A percentile compares a stretch with the other conserved stretches of the same genome.
Evolutionary conservation across 2,888 invertebrate genomes (phyloP).

Genomic region (Pammene aurita): DNA sequence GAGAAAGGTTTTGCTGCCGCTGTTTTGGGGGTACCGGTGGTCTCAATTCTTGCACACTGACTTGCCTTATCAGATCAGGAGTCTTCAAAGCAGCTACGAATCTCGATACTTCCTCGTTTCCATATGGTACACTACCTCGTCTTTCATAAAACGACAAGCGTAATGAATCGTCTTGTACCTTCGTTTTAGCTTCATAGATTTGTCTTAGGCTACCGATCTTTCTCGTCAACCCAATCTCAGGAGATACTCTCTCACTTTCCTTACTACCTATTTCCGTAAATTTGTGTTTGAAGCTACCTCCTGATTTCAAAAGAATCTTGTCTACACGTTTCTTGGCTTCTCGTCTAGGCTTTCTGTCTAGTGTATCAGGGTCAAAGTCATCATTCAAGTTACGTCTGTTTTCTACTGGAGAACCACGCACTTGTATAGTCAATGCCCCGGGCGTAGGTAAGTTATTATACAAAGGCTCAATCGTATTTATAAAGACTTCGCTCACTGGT

Average conservation of each 20-base stretch:
- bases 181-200: constrained; percentile 89
- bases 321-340: constrained; percentile 73
- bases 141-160: constrained; percentile 60
- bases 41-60: constrained; percentile 62
- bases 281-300: constrained; percentile 88
- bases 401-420: constrained; percentile 88
- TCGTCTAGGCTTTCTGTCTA: constrained; percentile 88
- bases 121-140: constrained; percentile 69
- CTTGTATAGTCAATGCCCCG: constrained; percentile 91
- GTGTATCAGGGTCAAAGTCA: constrained; percentile 92
- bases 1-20: constrained; percentile 60
- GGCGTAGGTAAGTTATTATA: constrained; percentile 85
- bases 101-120: constrained; percentile 62
- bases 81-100: constrained; percentile 64
- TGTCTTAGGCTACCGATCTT: constrained; percentile 89
- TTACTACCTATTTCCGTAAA: constrained; percentile 61
- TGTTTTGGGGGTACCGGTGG: constrained; percentile 76
- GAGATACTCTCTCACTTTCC: constrained; percentile 56
- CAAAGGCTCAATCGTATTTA: constrained; percentile 82
- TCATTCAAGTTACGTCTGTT: constrained; percentile 86
- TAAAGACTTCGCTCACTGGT: constrained; percentile 87
- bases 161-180: constrained; percentile 64
- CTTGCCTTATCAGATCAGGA: constrained; percentile 67
- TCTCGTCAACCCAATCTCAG: constrained; percentile 75
- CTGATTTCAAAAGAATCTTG: constrained; percentile 85